Evolutionary conservation across 2,797 vertebrate species (phyloP), one percentile per base, ranked within the genome.

Genomic region (Oreonectes daqikongensis): DNA sequence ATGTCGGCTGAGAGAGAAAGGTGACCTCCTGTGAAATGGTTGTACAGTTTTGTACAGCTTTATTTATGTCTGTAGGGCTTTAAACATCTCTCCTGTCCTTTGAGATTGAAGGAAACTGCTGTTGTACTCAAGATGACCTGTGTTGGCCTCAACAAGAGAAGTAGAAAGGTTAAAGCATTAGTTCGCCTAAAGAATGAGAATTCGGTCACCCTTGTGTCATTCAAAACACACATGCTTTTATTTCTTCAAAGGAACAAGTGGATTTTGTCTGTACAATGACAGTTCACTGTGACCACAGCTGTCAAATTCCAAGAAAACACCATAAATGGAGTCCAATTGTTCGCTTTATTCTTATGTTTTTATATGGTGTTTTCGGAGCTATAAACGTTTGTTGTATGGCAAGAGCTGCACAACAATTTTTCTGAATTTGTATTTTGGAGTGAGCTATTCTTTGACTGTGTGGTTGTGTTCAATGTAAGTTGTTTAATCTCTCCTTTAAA

Each of bases 41-140:
- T 28, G 40, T 66, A 18, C 24, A 18, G n/a, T 75, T 57, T 75
- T 7, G 52, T n/a, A n/a, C n/a, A 59, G 38, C 38, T 75, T 3
- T 75, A 67, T 67, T 75, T 76, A 24, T 67, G 52, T 50, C 72
- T 50, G 40, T 44, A 53, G 52, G 40, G 26, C 22, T 67, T 75
- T 59, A 75, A 57, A 57, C 40, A 15, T 68, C 64, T 75, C 65
- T 66, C 24, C 52, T 48, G 38, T 60, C 42, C 65, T 60, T 28
- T 59, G 64, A 75, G 64, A 59, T 46, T 24, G 26, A 68, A 24
- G 63, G 40, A 44, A 68, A 76, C n/a, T 26, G 28, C 40, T 38
- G 64, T 40, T 59, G 74, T 76, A 69, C 65, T n/a, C n/a, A n/a
- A n/a, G n/a, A 69, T 68, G 60, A 69, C 65, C 46, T 55, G 72